Base-by-base conservation (phyloP, 2,888 invertebrate species). In the Caenorhabditis parvicauda region DNA sequence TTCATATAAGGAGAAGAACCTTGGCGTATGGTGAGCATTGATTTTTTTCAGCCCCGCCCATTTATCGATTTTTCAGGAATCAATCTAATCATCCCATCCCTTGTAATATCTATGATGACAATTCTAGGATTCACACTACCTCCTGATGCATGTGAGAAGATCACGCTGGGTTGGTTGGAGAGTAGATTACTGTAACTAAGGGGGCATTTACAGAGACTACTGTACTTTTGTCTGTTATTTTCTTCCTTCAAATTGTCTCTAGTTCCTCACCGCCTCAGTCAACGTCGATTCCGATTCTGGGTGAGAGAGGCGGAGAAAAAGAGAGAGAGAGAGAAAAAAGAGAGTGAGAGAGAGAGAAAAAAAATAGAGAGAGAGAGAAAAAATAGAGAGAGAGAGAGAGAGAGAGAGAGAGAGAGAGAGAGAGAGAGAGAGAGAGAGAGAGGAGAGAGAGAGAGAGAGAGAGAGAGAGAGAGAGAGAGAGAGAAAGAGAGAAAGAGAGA, bases 211-310 rank as follows among this genome's bases (percentile, higher is more conserved):
- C 48, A 67, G 72, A 72, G 43, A 70, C 70, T 7, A 72, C 72
- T 0, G 59, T 72, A n/a, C 60, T 72, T 1, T 64, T 72, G 12
- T 70, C 72, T 0, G 70, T 72, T 2, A 68, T 72, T n/a, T 70
- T 72, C 58, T 72, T 72, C 51, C 61, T 72, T 7, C 70, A 70
- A 61, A 72, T 72, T 67, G 70, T 72, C 0, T 64, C 67, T n/a
- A 65, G 61, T 32, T 64, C 64, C 44, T 66, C 63, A 51, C 72
- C 72, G 12, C 72, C 72, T 2, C 70, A 70, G 39, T 70, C 70
- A 4, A 59, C 62, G 46, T 65, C 67, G 22, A 64, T 72, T 29
- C 72, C 72, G 0, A 70, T 72, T 41, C 39, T 72, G 12, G 59
- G 71, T 71, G 39, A 24, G 38, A n/a, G n/a, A n/a, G n/a, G n/a